Evolutionary conservation across 2,797 vertebrate species (phyloP), one percentile per base, ranked within the genome.

Genomic region (Gymnodraco acuticeps): DNA sequence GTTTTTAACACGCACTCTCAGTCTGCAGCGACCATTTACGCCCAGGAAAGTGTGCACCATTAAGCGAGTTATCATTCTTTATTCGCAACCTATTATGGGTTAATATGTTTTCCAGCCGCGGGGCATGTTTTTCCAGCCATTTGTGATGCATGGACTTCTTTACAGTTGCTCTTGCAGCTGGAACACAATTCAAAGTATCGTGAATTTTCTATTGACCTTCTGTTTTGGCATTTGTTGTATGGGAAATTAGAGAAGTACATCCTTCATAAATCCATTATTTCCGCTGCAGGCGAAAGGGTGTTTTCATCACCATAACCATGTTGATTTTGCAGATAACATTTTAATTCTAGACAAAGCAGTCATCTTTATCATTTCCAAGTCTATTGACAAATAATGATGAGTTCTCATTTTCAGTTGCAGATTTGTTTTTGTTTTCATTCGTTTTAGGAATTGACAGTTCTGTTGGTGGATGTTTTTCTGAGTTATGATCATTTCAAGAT

Each of bases 191-290:
- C 82, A 86, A 87, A 89, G 19, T 82, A 53, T 64, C 23, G 50
- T 67, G 75, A 66, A 87, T 91, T 85, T 90, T 84, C 73, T 85
- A 83, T 86, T 88, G 85, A 90, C 83, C 80, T 82, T 78, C 69
- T 75, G 82, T 68, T 78, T 56, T 61, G 54, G 9, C 66, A 75
- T 78, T 72, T 80, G 45, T 58, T 61, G 52, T 53, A 27, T 70
- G 50, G 59, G 52, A 82, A 86, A 74, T 70, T 75, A 73, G 45
- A 80, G 58, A 78, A 83, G 77, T 77, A 46, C 74, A 64, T 89
- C 53, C 60, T 85, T 79, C 51, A 48, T 17, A 53, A 63, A 84
- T 90, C 52, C 50, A 68, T 86, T 70, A 19, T 66, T 78, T 76
- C 62, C 19, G 62, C 90, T 78, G 61, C 70, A 58, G 83, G 90